Evolutionary conservation across 2,113 vertebrate genomes (phyloP).

Genomic region (Mesoclemmys tuberculata): DNA sequence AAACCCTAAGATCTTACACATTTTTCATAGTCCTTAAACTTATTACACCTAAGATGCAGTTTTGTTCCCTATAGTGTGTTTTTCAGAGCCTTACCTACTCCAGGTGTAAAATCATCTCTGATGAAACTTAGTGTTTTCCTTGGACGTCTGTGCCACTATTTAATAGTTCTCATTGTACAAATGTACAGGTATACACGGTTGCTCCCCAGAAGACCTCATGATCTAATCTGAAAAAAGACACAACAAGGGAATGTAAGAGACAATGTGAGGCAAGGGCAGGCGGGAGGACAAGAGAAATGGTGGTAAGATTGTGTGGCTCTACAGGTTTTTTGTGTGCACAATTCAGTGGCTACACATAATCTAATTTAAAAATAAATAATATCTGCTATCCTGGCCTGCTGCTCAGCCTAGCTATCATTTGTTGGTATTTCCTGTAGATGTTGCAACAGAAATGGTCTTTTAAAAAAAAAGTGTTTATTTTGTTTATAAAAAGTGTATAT

Average conservation of each 20-base stretch:
- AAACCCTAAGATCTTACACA: neutral
- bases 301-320: neutral
- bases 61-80: neutral
- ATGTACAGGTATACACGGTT: neutral
- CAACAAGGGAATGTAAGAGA: neutral
- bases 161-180: neutral
- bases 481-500: too few species aligned
- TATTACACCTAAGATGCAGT: neutral
- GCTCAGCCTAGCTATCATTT: too few species aligned
- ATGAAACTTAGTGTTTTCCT: neutral
- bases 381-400: too few species aligned
- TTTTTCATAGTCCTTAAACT: neutral
- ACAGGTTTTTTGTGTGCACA: neutral
- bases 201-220: neutral
- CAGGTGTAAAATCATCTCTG: too few species aligned
- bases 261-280: neutral
- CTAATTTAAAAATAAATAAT: neutral
- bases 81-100: neutral
- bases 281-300: neutral
- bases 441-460: neutral
- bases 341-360: neutral
- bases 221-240: neutral
- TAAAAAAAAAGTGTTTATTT: neutral
- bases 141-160: neutral
- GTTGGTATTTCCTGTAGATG: neutral